Conservation (phyloP, 1,140 invertebrate species). For the Mercenaria mercenaria region DNA sequence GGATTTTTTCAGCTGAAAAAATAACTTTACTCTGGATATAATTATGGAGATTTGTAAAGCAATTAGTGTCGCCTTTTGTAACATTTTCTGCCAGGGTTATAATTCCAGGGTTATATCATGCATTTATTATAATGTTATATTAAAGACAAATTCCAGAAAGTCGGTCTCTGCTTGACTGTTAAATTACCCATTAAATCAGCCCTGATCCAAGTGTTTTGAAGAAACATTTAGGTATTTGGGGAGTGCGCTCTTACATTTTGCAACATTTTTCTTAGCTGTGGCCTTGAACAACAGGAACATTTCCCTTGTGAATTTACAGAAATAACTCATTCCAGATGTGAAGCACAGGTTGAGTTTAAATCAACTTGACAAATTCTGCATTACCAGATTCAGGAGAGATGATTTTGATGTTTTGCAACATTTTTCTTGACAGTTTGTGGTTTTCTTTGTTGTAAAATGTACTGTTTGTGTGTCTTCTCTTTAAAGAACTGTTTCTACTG, state of each 20-base stretch:
- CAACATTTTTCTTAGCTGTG: not conserved
- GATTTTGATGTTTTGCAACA: not conserved
- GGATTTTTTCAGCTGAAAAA: no score
- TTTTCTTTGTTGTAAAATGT: not conserved
- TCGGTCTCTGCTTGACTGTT: no score
- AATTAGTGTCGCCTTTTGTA: no score
- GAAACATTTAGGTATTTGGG: no score
- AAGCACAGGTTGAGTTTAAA: conserved; percentile 18
- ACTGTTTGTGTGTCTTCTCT: not conserved
- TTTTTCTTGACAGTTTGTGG: not conserved
- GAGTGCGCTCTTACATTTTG: not conserved
- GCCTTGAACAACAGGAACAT: not conserved
- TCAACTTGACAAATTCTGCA: conserved; percentile 35
- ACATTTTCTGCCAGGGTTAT: no score
- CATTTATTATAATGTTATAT: no score
- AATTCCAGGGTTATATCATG: no score
- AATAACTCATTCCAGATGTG: conserved; percentile 44
- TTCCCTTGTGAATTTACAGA: conserved; percentile 32
- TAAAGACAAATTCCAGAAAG: no score
- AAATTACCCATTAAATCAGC: no score
- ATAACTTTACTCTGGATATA: no score
- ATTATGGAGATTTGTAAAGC: no score
- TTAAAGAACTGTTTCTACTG: not conserved
- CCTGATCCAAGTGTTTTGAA: no score
- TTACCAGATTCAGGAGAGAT: not conserved